Conservation (phyloP, 2,888 invertebrate species). For the Heliconius charithonia region DNA sequence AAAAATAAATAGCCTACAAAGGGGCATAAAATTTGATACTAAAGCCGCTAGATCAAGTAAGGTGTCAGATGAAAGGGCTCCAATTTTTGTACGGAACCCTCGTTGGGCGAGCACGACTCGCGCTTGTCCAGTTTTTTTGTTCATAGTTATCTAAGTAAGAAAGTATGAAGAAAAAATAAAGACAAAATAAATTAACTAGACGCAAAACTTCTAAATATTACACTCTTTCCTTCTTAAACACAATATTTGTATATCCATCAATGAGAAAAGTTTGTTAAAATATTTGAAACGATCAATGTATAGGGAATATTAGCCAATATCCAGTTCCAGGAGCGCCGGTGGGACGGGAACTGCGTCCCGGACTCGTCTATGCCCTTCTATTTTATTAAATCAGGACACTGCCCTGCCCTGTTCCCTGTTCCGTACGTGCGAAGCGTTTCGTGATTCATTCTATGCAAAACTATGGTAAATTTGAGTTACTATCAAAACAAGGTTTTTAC, state of each 20-base stretch:
- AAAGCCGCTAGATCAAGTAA: no score
- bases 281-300: conserved; percentile 54
- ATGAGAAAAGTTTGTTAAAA: background rate
- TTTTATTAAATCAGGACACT: conserved; percentile 78
- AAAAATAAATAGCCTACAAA: no score
- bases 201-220: background rate
- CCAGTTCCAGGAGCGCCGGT: conserved; percentile 54
- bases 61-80: no score
- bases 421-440: conserved; percentile 67
- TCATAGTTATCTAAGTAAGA: no score
- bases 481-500: conserved; percentile 56
- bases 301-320: conserved; percentile 53
- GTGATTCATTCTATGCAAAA: conserved; percentile 78
- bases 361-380: conserved; percentile 65
- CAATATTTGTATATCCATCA: background rate
- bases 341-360: conserved; percentile 49
- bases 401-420: conserved; percentile 58
- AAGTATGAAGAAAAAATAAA: no score
- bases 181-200: background rate
- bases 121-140: no score
- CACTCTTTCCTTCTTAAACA: background rate
- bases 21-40: no score
- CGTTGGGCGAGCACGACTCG: no score
- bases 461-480: conserved; percentile 73
- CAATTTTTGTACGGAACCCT: no score